Base-by-base conservation (phyloP, 1,140 invertebrate species). In the Andricus grossulariae region DNA sequence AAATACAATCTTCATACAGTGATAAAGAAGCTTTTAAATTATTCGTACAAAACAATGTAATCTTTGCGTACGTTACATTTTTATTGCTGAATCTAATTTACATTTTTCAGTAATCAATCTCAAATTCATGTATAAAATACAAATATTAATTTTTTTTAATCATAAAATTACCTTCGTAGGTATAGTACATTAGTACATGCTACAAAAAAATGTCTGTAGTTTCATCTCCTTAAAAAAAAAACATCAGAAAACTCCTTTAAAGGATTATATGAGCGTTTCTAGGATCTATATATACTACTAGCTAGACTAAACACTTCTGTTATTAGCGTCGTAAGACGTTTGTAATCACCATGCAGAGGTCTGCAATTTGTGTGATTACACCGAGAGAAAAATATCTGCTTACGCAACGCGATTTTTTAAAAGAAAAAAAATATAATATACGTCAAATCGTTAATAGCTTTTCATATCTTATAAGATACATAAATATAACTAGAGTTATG, bases 301-400 rank as follows among this genome's bases (percentile, higher is more conserved):
- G 25, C 25, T 32, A 32, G 3, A 32, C 25, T 3, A 45, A 13
- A 32, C 57, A 66, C 25, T 66, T 45, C 25, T 66, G 60, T 39
- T 66, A 39, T 66, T 66, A 66, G 60, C 39, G 32, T 66, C 60
- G 60, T 66, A 66, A 66, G 60, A 39, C 60, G 60, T 66, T 32
- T 66, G 25, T 66, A 66, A 66, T 66, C 60, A 66, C 15, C 25
- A 66, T 25, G 32, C 12, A 45, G 60, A 66, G 32, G 60, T 66
- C 60, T 66, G 60, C 60, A 66, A 66, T 66, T 66, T 66, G 25
- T 45, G 15, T 66, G 60, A 66, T 66, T 66, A 66, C 60, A 39
- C 60, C 60, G 60, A 66, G 12, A 32, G 16, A 66, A 66, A 66
- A 66, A 16, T 66, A 39, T 32, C 32, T 66, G 25, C 39, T 66